phyloP scores from a whole-genome alignment of 2,888 invertebrate species.

The Pristionchus arcanus region DNA sequence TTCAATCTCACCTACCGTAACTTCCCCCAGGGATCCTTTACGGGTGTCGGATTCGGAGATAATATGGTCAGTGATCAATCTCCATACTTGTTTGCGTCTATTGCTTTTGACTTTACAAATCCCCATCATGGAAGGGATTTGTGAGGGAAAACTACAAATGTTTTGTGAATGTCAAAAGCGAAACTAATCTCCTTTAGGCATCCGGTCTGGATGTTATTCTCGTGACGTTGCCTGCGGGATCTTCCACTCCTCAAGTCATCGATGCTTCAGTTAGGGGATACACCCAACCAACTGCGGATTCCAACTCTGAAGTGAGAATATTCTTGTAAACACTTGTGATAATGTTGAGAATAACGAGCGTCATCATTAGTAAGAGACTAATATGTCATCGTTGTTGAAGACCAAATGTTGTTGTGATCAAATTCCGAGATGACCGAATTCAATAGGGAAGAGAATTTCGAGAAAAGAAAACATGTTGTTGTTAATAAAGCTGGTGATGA shows the following conservation, averaged over 20 bases:
- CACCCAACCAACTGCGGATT: slow-evolving; percentile 1
- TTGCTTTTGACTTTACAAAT: neutral
- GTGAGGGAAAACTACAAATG: neutral
- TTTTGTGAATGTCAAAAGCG: neutral
- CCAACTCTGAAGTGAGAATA: slow-evolving; percentile 30
- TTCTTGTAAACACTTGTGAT: neutral
- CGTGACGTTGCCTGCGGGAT: slow-evolving; percentile 1
- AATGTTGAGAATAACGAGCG: neutral
- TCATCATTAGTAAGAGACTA: neutral
- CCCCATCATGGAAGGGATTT: neutral
- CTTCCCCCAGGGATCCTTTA: slow-evolving; percentile 43
- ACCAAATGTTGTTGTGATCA: neutral
- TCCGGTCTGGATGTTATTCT: slow-evolving; percentile 47
- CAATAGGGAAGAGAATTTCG: neutral
- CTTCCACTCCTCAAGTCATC: neutral
- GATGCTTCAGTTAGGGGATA: slow-evolving; percentile 42
- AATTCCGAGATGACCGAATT: neutral
- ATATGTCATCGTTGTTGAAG: neutral
- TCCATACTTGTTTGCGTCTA: neutral
- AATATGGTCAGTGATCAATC: slow-evolving; percentile 19
- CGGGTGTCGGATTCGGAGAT: slow-evolving; percentile 54
- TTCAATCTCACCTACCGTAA: slow-evolving; percentile 55
- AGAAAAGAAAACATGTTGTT: neutral
- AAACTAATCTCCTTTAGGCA: slow-evolving; percentile 1
- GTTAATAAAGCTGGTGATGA: neutral